phyloP scores from a whole-genome alignment of 2,113 vertebrate species.

The Pungitius pungitius region DNA sequence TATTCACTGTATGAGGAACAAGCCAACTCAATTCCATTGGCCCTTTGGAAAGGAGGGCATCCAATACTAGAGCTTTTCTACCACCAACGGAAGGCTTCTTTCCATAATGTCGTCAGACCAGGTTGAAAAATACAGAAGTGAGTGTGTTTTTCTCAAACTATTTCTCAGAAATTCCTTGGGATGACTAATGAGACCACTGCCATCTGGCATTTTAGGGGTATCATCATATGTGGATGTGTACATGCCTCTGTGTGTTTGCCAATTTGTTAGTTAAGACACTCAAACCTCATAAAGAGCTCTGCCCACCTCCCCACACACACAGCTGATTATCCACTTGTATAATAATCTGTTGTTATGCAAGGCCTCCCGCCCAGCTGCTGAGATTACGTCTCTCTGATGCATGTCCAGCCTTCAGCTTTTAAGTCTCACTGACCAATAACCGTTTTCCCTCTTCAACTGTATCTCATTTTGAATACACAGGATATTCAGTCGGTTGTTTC shows the following conservation, averaged over 20 bases:
- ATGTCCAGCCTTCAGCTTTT: conserved; percentile 5
- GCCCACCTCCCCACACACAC: not conserved
- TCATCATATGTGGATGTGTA: not conserved
- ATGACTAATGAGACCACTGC: not conserved
- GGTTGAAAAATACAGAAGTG: not conserved
- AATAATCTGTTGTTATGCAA: conserved; percentile 55
- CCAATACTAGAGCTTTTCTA: not conserved
- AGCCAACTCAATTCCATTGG: not conserved
- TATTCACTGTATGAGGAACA: not conserved
- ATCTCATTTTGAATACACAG: not conserved
- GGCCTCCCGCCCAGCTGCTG: conserved; percentile 22
- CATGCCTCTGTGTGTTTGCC: not conserved
- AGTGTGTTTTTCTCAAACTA: not conserved
- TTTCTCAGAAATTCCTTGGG: not conserved
- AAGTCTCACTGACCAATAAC: not conserved
- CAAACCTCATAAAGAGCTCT: conserved; percentile 28
- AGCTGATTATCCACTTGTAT: conserved; percentile 37
- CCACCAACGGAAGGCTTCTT: not conserved
- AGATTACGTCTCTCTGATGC: conserved; percentile 23
- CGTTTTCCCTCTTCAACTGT: not conserved
- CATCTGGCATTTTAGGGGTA: not conserved
- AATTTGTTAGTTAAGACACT: conserved; percentile 34
- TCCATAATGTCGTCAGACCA: not conserved
- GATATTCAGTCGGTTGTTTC: conserved; percentile 22
- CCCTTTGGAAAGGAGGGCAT: not conserved